Conservation (phyloP, 2,888 invertebrate species). For the Sminthurinus aureus region DNA sequence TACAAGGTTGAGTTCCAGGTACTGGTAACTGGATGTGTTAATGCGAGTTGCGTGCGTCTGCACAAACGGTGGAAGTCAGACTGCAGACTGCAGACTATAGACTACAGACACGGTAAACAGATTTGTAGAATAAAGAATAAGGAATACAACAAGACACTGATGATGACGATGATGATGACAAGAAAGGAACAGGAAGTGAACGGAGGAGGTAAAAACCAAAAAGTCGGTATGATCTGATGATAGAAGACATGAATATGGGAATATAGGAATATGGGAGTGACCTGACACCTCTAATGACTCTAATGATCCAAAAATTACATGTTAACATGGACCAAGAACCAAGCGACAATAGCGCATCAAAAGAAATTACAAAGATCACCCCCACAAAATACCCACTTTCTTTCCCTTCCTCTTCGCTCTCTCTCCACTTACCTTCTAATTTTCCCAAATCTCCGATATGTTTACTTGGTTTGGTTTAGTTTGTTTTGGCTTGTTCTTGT, state of each 20-base stretch:
- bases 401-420: conserved; percentile 9
- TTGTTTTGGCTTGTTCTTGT: too few relatives aligned
- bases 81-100: not conserved
- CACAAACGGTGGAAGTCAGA: too few relatives aligned
- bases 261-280: conserved; percentile 51
- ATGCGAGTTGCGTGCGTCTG: too few relatives aligned
- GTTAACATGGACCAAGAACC: conserved; percentile 44
- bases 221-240: not conserved
- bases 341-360: conserved; percentile 31
- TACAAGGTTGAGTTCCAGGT: not conserved
- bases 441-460: not conserved
- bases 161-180: not conserved
- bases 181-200: conserved; percentile 1
- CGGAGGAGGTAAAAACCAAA: not conserved
- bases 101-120: not conserved
- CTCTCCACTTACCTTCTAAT: not conserved
- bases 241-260: not conserved
- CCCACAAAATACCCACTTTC: conserved; percentile 58
- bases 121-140: not conserved
- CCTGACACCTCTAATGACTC: conserved; percentile 60
- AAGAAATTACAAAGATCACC: conserved; percentile 55
- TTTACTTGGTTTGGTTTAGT: not conserved
- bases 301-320: conserved; percentile 59
- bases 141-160: conserved; percentile 5
- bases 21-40: too few relatives aligned